Evolutionary conservation across 2,113 vertebrate genomes (phyloP), one percentile per base, ranked within the genome.

Genomic region (Sylvietta virens): DNA sequence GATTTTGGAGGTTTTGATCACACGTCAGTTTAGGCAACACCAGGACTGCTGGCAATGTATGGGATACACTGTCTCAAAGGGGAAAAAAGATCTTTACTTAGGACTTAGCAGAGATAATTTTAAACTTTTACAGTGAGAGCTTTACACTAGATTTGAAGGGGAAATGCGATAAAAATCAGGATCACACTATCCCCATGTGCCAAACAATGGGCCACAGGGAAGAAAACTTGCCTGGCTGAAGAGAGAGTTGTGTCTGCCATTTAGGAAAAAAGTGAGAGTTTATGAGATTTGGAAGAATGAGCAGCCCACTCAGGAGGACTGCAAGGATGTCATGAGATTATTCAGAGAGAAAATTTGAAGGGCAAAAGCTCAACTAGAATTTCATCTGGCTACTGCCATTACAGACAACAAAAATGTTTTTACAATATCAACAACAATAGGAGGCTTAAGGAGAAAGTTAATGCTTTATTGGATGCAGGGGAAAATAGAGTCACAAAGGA

Each of bases 1-100:
- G 13, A 37, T 45, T 60, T 26, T 23, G 12, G 27, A 10, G 4
- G 6, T 44, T 44, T 60, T 45, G 33, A 33, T 77, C 31, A 51
- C 20, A 9, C 1, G 0, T 42, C 0, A 0, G 14, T 77, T 44
- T 51, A 67, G 31, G 15, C 37, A 77, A 44, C 27, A 44, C 35
- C 37, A 58, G 7, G 44, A 35, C 37, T 76, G 3, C 37, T 37
- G 53, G 17, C 6, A 76, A 42, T 13, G 58, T 26, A 18, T 58
- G 13, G 24, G 24, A 16, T 57, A 50, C 9, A 3, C 26, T 42
- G 11, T 50, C 31, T 58, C 9, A 50, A 76, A 57, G 6, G 13
- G 26, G 5, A 24, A 35, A 48, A 53, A 73, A 16, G 10, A 45
- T 39, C 22, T 17, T 53, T 39, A n/a, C 28, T 64, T 12, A 33